phyloP scores from a whole-genome alignment of 1,140 invertebrate genomes.

The Zophobas morio region DNA sequence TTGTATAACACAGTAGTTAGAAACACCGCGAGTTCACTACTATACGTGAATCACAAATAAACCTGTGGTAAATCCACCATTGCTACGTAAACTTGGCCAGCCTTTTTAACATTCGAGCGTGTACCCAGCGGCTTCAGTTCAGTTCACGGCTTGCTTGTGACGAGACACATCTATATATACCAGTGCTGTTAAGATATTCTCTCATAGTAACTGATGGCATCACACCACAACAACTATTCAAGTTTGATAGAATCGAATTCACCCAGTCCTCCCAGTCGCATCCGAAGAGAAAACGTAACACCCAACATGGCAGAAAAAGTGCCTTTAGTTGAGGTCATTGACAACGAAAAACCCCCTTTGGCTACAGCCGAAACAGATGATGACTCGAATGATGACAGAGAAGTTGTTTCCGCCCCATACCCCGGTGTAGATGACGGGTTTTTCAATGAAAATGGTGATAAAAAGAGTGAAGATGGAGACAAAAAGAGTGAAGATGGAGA shows the following conservation, averaged over 20 bases:
- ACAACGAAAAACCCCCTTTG: conserved; percentile 54
- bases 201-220: neutral
- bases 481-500: conserved; percentile 50
- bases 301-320: conserved; percentile 23
- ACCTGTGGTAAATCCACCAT: conserved; percentile 24
- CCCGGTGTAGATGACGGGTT: conserved; percentile 73
- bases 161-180: neutral
- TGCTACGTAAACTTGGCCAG: conserved; percentile 3
- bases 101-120: conserved; percentile 9
- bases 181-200: too few relatives aligned
- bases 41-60: conserved; percentile 31
- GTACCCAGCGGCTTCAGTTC: conserved; percentile 2
- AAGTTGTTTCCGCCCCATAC: conserved; percentile 64
- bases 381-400: conserved; percentile 65
- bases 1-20: conserved; percentile 1
- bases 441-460: conserved; percentile 53
- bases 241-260: neutral
- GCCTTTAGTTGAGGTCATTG: conserved; percentile 11
- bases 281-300: neutral
- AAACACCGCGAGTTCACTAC: conserved; percentile 25
- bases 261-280: neutral
- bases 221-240: neutral
- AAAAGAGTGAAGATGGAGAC: conserved; percentile 49
- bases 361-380: conserved; percentile 69
- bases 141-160: neutral